These are phyloP conservation scores for Brachypalpus laphriformis DNA, from an alignment of 2,888 invertebrate species.

Conservation along the genomic window DNA sequence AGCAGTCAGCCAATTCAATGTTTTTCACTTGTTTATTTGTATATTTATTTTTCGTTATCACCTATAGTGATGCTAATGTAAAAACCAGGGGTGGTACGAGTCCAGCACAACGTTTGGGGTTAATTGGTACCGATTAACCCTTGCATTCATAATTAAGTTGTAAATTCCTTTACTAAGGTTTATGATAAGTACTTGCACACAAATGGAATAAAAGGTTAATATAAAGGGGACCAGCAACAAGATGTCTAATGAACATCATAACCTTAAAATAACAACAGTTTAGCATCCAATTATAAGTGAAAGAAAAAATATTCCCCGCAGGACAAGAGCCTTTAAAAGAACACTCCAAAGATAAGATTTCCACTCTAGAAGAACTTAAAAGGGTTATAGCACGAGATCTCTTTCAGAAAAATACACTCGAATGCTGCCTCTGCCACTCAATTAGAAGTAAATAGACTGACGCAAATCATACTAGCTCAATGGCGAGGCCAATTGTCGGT, in stretches of 20 bases:
- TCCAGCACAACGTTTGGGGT: conserved; percentile 41
- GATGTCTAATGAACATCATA: neutral
- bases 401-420: neutral
- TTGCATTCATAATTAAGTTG: conserved; percentile 53
- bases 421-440: neutral
- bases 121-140: conserved; percentile 63
- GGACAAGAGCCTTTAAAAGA: neutral
- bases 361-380: neutral
- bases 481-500: neutral
- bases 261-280: neutral
- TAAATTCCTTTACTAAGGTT: conserved; percentile 28
- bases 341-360: neutral
- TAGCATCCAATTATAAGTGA: neutral
- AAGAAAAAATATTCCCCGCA: too few species aligned
- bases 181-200: neutral
- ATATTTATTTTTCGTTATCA: conserved; percentile 5
- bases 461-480: neutral
- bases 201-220: conserved; percentile 5
- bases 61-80: neutral
- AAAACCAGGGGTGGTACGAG: neutral
- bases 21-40: neutral
- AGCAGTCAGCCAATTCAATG: conserved; percentile 12
- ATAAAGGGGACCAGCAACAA: neutral
- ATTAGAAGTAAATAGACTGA: neutral
- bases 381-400: neutral